Evolutionary conservation across 2,888 invertebrate species (phyloP).

Genomic region (Ligdia adustata): DNA sequence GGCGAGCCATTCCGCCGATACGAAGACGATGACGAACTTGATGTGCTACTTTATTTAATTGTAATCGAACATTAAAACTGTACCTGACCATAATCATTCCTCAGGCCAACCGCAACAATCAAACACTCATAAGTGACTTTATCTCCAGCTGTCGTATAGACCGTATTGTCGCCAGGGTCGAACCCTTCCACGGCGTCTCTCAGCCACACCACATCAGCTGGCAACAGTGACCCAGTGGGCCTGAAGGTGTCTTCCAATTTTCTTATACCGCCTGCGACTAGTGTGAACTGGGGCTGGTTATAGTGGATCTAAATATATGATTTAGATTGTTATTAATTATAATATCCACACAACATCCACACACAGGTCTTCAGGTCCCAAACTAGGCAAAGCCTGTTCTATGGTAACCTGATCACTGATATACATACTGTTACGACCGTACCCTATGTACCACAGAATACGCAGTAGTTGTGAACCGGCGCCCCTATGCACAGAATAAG

Average conservation of each 20-base stretch:
- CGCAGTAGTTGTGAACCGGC: no score
- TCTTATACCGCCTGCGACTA: constrained; percentile 95
- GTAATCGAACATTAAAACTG: no score
- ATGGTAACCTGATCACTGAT: no score
- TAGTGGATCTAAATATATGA: constrained; percentile 87
- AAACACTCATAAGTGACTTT: constrained; percentile 91
- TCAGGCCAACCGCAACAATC: constrained; percentile 92
- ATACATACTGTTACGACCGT: no score
- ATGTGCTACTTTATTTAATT: no score
- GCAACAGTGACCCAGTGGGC: constrained; percentile 87
- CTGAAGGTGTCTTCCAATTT: constrained; percentile 85
- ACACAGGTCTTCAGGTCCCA: no score
- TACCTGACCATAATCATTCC: constrained; percentile 92
- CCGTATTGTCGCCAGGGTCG: constrained; percentile 88
- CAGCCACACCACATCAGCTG: constrained; percentile 90
- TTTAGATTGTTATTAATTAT: not conserved
- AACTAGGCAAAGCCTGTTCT: no score
- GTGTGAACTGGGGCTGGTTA: constrained; percentile 96
- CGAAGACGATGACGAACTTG: no score
- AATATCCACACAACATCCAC: no score
- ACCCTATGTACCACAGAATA: no score
- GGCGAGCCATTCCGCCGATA: no score
- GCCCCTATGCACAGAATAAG: no score
- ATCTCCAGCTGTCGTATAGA: constrained; percentile 87
- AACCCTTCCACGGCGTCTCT: constrained; percentile 89